Evolutionary conservation across 92 coral and sea anemone genomes (phyloP), one percentile per base, ranked within the genome.

Genomic region (Epizoanthus ramosus): DNA sequence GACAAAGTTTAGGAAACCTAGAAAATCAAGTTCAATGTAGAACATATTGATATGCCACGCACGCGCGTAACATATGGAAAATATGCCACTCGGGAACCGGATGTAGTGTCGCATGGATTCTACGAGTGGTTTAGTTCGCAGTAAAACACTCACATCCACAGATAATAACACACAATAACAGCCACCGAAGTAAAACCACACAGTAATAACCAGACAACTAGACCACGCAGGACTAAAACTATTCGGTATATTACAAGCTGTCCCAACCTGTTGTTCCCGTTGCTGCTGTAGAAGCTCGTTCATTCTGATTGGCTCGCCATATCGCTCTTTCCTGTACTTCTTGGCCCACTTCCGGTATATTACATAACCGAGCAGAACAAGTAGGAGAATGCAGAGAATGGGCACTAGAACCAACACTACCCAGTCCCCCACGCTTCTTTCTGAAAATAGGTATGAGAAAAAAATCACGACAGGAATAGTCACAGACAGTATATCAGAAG

Each of bases 361-460:
- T 35, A 88, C 23, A 21, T 73, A 67, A 68, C 81, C 88, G n/a
- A 81, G 84, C 19, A 92, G 60, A 17, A 65, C 86, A 23, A 88
- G 74, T 43, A 91, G 74, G 60, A 85, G 56, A 68, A 90, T 3
- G 24, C 88, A 60, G 17, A 93, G 84, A 47, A 93, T 18, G 4
- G 97, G 94, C 3, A 93, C 71, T 41, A 91, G 79, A 54, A 91
- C 84, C 47, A 91, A 80, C 25, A 93, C 77, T 18, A 87, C 91
- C 66, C 91, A 69, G 80, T 80, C 85, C 8, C 89, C 74, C 22
- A 60, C 80, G 54, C 86, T 89, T 41, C 39, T 79, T 31, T 77
- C 94, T 93, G 74, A 8, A 72, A 41, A 19, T 37, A 14, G 9
- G 53, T 47, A 47, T 13, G 53, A 47, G 67, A 66, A 8, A 73